Evolutionary conservation across 2,888 invertebrate species (phyloP), one percentile per base, ranked within the genome.

Genomic region (Papilio elwesi): DNA sequence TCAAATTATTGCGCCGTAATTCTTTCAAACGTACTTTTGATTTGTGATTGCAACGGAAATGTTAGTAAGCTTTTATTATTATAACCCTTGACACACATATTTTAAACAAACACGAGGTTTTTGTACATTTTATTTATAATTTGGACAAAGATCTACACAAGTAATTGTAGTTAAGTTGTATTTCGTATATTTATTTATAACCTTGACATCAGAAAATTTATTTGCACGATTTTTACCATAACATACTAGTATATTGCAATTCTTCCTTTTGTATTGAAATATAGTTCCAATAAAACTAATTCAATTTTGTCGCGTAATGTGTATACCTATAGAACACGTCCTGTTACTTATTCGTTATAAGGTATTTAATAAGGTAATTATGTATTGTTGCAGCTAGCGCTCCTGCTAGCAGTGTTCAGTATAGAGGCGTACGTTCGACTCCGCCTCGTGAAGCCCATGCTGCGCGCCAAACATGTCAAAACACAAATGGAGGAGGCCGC

Each of bases 391-490:
- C 94, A 97, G 97, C 94, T 96, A 81, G 88, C 93, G 47, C 92
- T 95, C 26, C 94, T 97, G 94, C 89, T 95, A 74, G 86, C 94
- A 55, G 96, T 96, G 79, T 96, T 97, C 85, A 93, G 96, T 77
- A 95, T 96, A 78, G 97, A 98, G 84, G 93, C 97, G 68, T 90
- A 95, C 77, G 96, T 97, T 71, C 95, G 97, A n/a, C 89, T 98
- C 49, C 96, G 97, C 81, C 88, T 97, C 74, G 96, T 97, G 65
- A 96, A 96, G 11, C 96, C 96, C 12, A 95, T 98, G 84, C 90
- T 98, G 53, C 93, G 93, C 51, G 94, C 97, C 75, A 97, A 98
- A 88, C 95, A 95, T 74, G 94, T 95, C 80, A 97, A 97, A 85
- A 96, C 96, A 15, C 94, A 94, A 77, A 95, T 97, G 85, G 98